Conservation (phyloP, 1,140 invertebrate species). For the Micrasema longulum region DNA sequence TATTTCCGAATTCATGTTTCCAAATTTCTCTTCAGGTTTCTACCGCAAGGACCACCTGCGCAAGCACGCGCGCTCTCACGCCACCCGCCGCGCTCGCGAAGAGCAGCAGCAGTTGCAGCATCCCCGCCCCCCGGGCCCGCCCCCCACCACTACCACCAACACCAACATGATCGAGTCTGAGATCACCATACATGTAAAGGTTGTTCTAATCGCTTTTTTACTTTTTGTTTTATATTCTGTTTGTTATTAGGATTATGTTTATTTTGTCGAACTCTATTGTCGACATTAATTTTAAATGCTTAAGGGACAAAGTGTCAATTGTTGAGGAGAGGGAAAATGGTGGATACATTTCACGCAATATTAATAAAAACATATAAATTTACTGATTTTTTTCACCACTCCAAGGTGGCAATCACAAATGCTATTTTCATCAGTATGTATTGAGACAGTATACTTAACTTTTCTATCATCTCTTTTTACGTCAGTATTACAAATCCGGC, state of each 20-base stretch:
- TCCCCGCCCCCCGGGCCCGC: slow-evolving; percentile 53
- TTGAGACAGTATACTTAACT: too few species aligned
- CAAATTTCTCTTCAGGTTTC: slow-evolving; percentile 72
- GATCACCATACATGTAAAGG: slow-evolving; percentile 70
- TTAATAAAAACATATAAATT: too few species aligned
- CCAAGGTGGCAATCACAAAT: too few species aligned
- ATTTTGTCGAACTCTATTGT: not conserved
- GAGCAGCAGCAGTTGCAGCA: slow-evolving; percentile 59
- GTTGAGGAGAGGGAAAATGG: too few species aligned
- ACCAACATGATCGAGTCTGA: slow-evolving; percentile 59
- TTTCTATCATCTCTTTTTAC: too few species aligned
- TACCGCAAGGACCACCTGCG: slow-evolving; percentile 86
- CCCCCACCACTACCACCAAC: slow-evolving; percentile 32
- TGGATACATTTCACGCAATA: too few species aligned
- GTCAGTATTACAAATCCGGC: too few species aligned
- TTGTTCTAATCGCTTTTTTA: slow-evolving; percentile 35
- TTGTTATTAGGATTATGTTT: slow-evolving; percentile 20
- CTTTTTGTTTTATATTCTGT: slow-evolving; percentile 7
- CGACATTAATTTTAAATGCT: too few species aligned
- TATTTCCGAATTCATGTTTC: too few species aligned
- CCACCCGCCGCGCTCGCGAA: slow-evolving; percentile 77
- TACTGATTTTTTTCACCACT: too few species aligned
- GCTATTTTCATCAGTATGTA: too few species aligned
- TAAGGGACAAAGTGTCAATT: too few species aligned
- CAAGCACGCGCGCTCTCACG: slow-evolving; percentile 81